These are phyloP conservation scores for Nephrocerus scutellatus DNA, from an alignment of 2,888 invertebrate species.

Conservation along the genomic window DNA sequence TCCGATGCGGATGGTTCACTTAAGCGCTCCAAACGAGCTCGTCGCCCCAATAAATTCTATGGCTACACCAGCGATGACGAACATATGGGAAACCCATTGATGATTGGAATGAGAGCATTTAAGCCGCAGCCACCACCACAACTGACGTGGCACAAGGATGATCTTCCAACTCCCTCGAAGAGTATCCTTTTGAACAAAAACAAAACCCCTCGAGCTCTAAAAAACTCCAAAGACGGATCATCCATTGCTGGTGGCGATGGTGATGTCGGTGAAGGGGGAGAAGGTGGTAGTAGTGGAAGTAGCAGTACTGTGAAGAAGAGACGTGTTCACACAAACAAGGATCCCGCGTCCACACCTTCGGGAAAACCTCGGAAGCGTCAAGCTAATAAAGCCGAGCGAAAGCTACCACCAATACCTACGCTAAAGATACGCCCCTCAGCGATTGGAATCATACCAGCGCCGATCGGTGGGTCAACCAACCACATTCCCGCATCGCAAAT, in stretches of 20 bases:
- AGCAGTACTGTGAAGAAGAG: conserved; percentile 18
- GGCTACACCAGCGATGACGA: conserved; percentile 85
- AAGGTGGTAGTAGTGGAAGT: conserved; percentile 8
- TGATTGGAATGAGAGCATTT: conserved; percentile 41
- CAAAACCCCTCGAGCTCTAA: conserved; percentile 25
- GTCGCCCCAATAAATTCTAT: conserved; percentile 80
- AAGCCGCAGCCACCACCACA: conserved; percentile 58
- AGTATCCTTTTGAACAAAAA: conserved; percentile 30
- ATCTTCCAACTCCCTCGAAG: conserved; percentile 55
- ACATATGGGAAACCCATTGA: conserved; percentile 45
- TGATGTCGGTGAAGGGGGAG: conserved; percentile 8
- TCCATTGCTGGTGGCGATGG: conserved; percentile 6
- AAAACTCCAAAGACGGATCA: conserved; percentile 26
- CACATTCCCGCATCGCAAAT: conserved; percentile 25
- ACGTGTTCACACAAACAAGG: conserved; percentile 12
- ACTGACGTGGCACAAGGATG: conserved; percentile 68
- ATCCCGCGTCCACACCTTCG: conserved; percentile 1
- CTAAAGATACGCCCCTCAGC: conserved; percentile 41
- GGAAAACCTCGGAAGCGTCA: conserved; percentile 25
- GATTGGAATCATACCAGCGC: conserved; percentile 21
- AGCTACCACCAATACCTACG: conserved; percentile 51
- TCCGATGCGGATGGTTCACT: conserved; percentile 54
- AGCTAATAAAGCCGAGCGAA: conserved; percentile 32
- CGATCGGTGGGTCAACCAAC: conserved; percentile 28
- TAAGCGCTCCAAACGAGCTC: conserved; percentile 70